Percentiles rank a stretch among this genome's conserved stretches.
These are phyloP conservation scores for Cataglyphis livida DNA, from an alignment of 2,888 invertebrate genomes.

Conservation along the genomic window DNA sequence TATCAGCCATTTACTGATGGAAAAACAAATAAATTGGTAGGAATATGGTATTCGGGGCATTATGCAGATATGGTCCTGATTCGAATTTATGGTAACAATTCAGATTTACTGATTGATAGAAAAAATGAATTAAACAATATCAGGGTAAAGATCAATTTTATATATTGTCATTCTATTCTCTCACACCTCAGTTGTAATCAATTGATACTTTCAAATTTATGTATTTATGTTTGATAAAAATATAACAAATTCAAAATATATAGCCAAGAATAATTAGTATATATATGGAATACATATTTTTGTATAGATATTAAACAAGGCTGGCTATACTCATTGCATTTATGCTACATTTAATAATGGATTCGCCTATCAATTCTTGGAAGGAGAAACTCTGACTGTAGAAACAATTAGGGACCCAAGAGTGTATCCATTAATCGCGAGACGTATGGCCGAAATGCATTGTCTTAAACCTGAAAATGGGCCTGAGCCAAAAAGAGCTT, in stretches of 20 bases:
- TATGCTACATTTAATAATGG: slow-evolving; percentile 98
- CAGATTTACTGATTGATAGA: slow-evolving; percentile 96
- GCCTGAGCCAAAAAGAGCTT: slow-evolving; percentile 87
- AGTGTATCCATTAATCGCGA: slow-evolving; percentile 92
- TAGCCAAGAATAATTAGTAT: neutral
- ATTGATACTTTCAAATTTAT: neutral
- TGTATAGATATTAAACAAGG: slow-evolving; percentile 88
- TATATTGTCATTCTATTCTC: neutral
- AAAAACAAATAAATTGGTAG: slow-evolving; percentile 96
- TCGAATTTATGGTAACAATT: slow-evolving; percentile 96
- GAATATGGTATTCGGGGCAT: slow-evolving; percentile 86
- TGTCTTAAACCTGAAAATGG: slow-evolving; percentile 86
- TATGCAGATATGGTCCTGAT: slow-evolving; percentile 92
- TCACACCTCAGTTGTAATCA: neutral
- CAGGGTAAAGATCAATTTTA: slow-evolving; percentile 72
- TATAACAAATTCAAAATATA: slow-evolving; percentile 23
- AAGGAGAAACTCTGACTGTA: slow-evolving; percentile 92
- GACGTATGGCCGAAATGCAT: slow-evolving; percentile 94
- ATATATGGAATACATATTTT: slow-evolving; percentile 33
- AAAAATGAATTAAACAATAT: slow-evolving; percentile 91
- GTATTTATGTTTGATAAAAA: neutral
- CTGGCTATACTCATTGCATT: slow-evolving; percentile 93
- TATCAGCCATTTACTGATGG: slow-evolving; percentile 96
- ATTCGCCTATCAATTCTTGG: slow-evolving; percentile 94
- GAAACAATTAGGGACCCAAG: slow-evolving; percentile 89